Evolutionary conservation across 1,140 invertebrate genomes (phyloP), one percentile per base, ranked within the genome.

Genomic region (Aphidius gifuensis): DNA sequence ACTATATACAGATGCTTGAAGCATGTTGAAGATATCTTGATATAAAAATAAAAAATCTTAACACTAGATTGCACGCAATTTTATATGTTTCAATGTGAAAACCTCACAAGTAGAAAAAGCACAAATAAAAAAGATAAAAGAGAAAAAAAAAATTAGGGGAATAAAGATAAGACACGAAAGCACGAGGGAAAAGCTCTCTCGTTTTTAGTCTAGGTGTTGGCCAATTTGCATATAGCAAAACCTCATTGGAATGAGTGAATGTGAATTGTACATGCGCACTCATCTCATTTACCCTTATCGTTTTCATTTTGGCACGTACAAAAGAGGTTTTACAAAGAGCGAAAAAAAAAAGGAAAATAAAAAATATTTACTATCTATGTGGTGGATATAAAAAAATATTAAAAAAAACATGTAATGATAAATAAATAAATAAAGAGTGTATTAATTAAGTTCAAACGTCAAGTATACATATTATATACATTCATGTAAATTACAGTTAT

Each of bases 111-210:
- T 23, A 23, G 23, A 23, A 2, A 23, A 23, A 23, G 3, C 1
- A n/a, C n/a, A n/a, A n/a, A n/a, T n/a, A n/a, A n/a, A n/a, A n/a
- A n/a, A n/a, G n/a, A n/a, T n/a, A n/a, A n/a, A n/a, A n/a, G n/a
- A n/a, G n/a, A 43, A 3, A 40, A 43, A 43, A 56, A 58, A 64
- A 56, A 61, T 61, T 64, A 62, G 61, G 66, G 62, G 69, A 62
- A 71, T 69, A 61, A 67, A 72, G 70, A 71, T 73, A 72, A 71
- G 71, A 67, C 69, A 72, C 70, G 70, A 69, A 71, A 66, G 62
- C 23, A 32, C 4, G 23, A 32, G 23, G 23, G 23, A 32, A 32
- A 32, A 32, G 69, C 60, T 16, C 49, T 51, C 32, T 16, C 57
- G 60, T 53, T 49, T 58, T 51, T 51, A 40, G 45, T 66, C 43